Evolutionary conservation across 1,140 invertebrate genomes (phyloP).

Genomic region (Ganaspis sp.): DNA sequence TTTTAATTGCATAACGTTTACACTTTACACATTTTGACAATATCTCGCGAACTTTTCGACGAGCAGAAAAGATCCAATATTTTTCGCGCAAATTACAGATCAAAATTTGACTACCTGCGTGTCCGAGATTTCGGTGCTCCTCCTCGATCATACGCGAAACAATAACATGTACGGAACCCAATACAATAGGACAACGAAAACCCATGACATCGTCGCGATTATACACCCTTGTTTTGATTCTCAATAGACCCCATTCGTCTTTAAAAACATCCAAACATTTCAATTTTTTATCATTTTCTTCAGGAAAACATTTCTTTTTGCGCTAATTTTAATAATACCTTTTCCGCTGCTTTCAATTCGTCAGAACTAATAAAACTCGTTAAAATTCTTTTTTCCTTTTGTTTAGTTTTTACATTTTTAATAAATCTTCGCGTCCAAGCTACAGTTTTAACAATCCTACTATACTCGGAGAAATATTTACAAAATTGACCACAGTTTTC

Average conservation of each 20-base stretch:
- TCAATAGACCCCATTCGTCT: background rate
- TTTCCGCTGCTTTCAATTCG: background rate
- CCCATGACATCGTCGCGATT: background rate
- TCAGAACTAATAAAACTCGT: background rate
- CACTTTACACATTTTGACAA: conserved; percentile 49
- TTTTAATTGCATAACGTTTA: conserved; percentile 53
- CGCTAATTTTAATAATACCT: background rate
- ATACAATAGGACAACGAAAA: background rate
- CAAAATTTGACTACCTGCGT: conserved; percentile 51
- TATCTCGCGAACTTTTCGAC: conserved; percentile 50
- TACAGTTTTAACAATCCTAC: background rate
- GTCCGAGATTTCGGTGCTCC: conserved; percentile 48
- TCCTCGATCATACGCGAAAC: conserved; percentile 47
- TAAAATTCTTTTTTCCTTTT: background rate
- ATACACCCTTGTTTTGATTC: background rate
- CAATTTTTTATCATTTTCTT: background rate
- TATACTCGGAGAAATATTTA: background rate
- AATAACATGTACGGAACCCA: conserved; percentile 27
- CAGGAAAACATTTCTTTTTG: background rate
- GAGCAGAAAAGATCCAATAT: conserved; percentile 49
- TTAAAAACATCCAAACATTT: background rate
- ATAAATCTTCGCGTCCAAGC: background rate
- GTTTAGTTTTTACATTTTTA: background rate
- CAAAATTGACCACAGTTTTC: background rate
- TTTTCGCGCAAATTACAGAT: conserved; percentile 52